phyloP scores from a whole-genome alignment of 2,797 vertebrate genomes.

The Corythornis leucogaster region DNA sequence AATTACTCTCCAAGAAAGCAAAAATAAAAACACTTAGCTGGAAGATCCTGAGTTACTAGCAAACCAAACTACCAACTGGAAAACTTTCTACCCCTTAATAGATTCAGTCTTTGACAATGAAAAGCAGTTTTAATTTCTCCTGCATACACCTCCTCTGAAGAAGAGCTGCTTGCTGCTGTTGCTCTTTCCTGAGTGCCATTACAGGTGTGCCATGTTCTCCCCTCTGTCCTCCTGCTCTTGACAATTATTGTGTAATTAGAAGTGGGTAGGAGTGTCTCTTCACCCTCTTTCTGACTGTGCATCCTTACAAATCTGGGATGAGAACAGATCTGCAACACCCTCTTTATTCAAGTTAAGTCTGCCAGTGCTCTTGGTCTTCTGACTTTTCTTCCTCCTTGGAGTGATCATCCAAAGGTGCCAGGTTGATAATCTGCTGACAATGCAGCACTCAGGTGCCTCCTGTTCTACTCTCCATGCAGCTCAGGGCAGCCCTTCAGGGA shows the following conservation, averaged over 20 bases:
- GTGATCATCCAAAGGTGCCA: not conserved
- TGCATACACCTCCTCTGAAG: not conserved
- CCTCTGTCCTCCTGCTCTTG: not conserved
- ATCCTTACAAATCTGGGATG: not conserved
- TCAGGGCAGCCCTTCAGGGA: not conserved
- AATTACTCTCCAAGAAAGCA: not conserved
- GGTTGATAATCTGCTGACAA: not conserved
- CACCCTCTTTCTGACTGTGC: not conserved
- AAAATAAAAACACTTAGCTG: not conserved
- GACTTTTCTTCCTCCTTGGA: not conserved
- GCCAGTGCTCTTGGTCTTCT: not conserved
- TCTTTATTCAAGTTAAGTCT: not conserved
- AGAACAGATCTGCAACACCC: not conserved
- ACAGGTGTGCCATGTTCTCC: not conserved
- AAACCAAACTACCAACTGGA: not conserved
- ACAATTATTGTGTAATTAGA: not conserved
- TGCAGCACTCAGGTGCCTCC: not conserved
- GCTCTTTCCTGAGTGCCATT: not conserved
- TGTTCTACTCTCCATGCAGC: not conserved
- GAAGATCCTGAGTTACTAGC: too few relatives aligned
- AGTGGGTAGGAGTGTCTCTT: not conserved
- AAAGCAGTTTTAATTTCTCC: not conserved
- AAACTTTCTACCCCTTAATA: not conserved
- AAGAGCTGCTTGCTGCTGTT: not conserved
- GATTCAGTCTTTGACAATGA: not conserved